Evolutionary conservation across 2,888 invertebrate species (phyloP).

Genomic region (Drosophila eohydei): DNA sequence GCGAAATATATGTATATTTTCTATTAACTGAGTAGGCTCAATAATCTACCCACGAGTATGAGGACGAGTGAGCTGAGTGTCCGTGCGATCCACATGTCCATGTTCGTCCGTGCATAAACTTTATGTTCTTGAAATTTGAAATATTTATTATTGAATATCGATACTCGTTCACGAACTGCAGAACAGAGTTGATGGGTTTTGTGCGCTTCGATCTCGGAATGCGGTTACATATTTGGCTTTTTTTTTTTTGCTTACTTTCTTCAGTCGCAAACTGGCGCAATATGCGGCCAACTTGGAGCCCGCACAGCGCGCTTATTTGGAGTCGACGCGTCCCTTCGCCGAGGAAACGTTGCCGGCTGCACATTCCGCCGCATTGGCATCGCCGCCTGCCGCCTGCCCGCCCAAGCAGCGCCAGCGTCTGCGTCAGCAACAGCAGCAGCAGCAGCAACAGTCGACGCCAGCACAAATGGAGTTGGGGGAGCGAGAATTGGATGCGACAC

Average conservation of each 20-base stretch:
- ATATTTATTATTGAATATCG: neutral
- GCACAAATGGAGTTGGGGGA: slow-evolving; percentile 29
- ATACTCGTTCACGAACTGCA: neutral
- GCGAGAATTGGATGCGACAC: slow-evolving; percentile 20
- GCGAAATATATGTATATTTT: neutral
- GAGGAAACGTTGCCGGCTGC: slow-evolving; percentile 66
- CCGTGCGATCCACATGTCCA: neutral
- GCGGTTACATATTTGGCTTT: neutral
- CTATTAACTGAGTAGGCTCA: too few relatives aligned
- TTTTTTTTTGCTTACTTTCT: neutral
- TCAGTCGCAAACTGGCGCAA: slow-evolving; percentile 77
- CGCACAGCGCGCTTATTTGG: slow-evolving; percentile 72
- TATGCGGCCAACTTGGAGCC: slow-evolving; percentile 77
- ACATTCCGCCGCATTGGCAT: slow-evolving; percentile 66
- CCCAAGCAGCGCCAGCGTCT: slow-evolving; percentile 74
- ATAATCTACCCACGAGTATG: too few relatives aligned
- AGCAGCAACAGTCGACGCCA: slow-evolving; percentile 22
- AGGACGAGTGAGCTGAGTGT: neutral
- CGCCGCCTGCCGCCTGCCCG: slow-evolving; percentile 70
- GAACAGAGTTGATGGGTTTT: neutral
- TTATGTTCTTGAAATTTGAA: neutral
- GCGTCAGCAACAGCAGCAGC: slow-evolving; percentile 63
- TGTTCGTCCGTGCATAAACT: neutral
- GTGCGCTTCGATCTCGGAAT: neutral
- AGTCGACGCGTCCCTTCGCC: slow-evolving; percentile 65